Evolutionary conservation across 1,140 invertebrate genomes (phyloP).

Genomic region (Anoplolepis gracilipes): DNA sequence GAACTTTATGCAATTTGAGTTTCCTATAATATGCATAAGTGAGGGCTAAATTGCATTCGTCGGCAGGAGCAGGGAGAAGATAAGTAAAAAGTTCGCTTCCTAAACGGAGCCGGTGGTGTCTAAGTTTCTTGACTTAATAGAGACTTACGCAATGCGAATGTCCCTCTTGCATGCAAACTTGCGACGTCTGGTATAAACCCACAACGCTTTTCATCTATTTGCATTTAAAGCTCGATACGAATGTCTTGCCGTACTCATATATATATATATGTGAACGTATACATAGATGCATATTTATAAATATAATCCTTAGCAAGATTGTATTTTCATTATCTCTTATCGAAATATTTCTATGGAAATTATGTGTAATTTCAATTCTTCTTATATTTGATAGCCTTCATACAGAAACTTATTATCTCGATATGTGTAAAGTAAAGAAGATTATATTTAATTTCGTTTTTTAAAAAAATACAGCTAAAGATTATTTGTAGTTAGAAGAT

Average conservation of each 20-base stretch:
- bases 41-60: slow-evolving; percentile 40
- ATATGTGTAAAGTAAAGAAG: not conserved
- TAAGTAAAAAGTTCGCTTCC: slow-evolving; percentile 66
- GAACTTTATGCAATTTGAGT: slow-evolving; percentile 48
- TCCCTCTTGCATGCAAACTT: slow-evolving; percentile 38
- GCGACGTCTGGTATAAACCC: slow-evolving; percentile 18
- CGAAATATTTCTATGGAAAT: slow-evolving; percentile 2
- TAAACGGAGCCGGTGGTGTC: slow-evolving; percentile 18
- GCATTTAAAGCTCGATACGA: slow-evolving; percentile 53
- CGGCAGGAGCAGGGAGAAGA: not conserved
- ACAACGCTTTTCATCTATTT: slow-evolving; percentile 49
- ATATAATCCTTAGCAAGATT: slow-evolving; percentile 2
- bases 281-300: slow-evolving; percentile 44
- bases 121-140: slow-evolving; percentile 56
- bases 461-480: too few species aligned
- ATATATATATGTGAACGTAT: not conserved
- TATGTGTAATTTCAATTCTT: not conserved
- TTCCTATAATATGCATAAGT: slow-evolving; percentile 53
- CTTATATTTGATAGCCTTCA: not conserved
- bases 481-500: slow-evolving; percentile 9
- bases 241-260: not conserved
- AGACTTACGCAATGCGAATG: slow-evolving; percentile 44
- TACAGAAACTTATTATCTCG: not conserved
- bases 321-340: not conserved
- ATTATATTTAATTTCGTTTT: not conserved